A percentile compares a stretch with the other conserved stretches of the same genome.
phyloP scores from a whole-genome alignment of 2,888 invertebrate species.

The Tenodera sinensis region DNA sequence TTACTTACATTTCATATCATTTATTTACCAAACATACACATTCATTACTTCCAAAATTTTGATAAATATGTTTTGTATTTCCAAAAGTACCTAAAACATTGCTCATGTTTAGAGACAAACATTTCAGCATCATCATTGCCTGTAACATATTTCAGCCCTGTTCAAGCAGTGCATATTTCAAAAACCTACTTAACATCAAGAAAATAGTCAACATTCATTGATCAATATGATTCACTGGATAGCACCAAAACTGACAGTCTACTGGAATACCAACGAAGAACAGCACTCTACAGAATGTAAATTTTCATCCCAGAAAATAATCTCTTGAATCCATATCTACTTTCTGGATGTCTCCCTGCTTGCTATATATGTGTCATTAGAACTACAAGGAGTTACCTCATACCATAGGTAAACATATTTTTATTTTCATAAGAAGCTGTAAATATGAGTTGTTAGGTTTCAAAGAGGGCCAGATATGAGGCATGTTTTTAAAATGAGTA shows the following conservation, averaged over 20 bases:
- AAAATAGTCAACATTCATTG: background rate
- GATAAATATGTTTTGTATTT: background rate
- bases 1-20: background rate
- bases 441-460: too few species aligned
- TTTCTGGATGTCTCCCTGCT: background rate
- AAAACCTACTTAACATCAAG: background rate
- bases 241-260: background rate
- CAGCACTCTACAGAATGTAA: background rate
- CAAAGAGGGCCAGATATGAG: too few species aligned
- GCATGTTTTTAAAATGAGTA: too few species aligned
- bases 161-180: background rate
- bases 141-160: background rate
- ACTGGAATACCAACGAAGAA: background rate
- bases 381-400: background rate
- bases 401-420: background rate
- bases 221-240: background rate
- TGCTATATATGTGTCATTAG: conserved; percentile 5
- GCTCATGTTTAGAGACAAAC: background rate
- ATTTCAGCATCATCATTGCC: background rate
- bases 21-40: too few species aligned
- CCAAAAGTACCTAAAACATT: background rate
- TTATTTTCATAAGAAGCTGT: background rate
- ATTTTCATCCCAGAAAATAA: background rate
- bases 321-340: background rate
- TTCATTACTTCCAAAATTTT: background rate